Conservation (phyloP, 2,113 vertebrate species). For the Holacanthus passer region DNA sequence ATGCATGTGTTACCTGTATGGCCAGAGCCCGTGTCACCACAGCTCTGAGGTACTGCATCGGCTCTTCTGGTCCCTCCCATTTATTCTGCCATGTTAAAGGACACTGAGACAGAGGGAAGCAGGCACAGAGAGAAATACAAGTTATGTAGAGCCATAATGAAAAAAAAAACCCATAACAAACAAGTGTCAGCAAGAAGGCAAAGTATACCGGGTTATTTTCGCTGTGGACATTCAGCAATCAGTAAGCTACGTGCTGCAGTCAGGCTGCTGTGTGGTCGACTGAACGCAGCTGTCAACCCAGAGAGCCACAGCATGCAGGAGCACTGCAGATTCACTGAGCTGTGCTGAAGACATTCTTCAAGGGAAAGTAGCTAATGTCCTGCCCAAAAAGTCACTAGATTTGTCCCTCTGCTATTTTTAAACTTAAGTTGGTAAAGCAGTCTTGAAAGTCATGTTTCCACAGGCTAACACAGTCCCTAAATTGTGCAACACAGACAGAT, state of each 20-base stretch:
- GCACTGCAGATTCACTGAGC: slow-evolving; percentile 15
- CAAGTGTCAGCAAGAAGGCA: not conserved
- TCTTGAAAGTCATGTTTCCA: not conserved
- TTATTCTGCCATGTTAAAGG: slow-evolving; percentile 94
- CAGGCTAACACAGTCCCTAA: not conserved
- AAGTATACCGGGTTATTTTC: slow-evolving; percentile 9
- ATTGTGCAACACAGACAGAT: not conserved
- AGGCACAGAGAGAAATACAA: not conserved
- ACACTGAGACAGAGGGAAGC: slow-evolving; percentile 84
- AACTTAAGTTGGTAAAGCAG: slow-evolving; percentile 1
- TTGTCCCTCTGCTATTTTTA: not conserved
- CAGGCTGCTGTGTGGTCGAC: not conserved
- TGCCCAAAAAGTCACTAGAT: not conserved
- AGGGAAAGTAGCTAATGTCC: not conserved
- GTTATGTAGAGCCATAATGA: slow-evolving; percentile 6
- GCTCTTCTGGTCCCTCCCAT: slow-evolving; percentile 98
- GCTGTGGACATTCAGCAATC: not conserved
- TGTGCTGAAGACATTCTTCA: slow-evolving; percentile 23
- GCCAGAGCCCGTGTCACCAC: slow-evolving; percentile 91
- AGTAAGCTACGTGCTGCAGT: slow-evolving; percentile 14
- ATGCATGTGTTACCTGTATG: slow-evolving; percentile 87
- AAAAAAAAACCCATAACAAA: not conserved
- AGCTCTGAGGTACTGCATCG: slow-evolving; percentile 94
- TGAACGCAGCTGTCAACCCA: slow-evolving; percentile 26
- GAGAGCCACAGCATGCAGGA: slow-evolving; percentile 22